These are phyloP conservation scores for Leucopsar rothschildi DNA, from an alignment of 2,113 vertebrate species.

Conservation along the genomic window DNA sequence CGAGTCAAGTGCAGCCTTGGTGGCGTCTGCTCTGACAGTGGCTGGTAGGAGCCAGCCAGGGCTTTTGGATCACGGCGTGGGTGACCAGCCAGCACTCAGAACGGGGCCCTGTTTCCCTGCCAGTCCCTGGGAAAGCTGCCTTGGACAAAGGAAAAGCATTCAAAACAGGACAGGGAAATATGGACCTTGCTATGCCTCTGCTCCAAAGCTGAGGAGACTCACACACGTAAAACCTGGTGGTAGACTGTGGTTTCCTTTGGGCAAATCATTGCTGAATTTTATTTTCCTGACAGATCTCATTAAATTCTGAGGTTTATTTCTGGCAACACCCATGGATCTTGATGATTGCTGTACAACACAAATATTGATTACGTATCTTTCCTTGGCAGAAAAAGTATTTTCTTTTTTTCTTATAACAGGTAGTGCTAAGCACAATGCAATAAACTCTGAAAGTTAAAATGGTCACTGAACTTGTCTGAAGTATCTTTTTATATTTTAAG, in stretches of 20 bases:
- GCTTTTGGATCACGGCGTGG: not conserved
- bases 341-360: not conserved
- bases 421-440: not conserved
- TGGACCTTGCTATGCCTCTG: not conserved
- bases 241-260: not conserved
- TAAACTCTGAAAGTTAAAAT: not conserved
- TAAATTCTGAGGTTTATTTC: not conserved
- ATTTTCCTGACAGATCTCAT: not conserved
- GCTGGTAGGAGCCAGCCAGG: not conserved
- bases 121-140: not conserved
- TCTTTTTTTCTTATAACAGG: not conserved
- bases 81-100: not conserved
- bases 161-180: not conserved
- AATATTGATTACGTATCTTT: not conserved
- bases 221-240: not conserved
- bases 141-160: not conserved
- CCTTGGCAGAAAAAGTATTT: not conserved
- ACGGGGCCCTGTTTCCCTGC: fast-evolving
- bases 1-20: not conserved
- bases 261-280: not conserved
- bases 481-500: not conserved
- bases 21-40: not conserved
- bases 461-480: not conserved
- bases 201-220: not conserved
- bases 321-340: not conserved